Evolutionary conservation across 30 jellyfish, hydroid and myxozoan species (phyloP).

Genomic region (Chrysaora quinquecirrha): DNA sequence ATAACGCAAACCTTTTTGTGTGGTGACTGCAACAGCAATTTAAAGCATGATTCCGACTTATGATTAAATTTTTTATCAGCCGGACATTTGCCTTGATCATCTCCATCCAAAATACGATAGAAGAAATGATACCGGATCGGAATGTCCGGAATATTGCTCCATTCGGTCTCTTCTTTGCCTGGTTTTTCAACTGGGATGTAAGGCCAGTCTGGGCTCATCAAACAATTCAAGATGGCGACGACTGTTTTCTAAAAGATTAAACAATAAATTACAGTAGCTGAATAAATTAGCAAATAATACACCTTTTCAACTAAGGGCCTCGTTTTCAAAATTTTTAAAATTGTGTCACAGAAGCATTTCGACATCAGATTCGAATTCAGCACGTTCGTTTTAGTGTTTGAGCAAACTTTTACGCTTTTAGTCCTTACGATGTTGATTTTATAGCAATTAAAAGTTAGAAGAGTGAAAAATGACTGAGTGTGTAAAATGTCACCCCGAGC

Average conservation of each 20-base stretch:
- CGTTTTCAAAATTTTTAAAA: no score
- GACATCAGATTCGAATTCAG: no score
- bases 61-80: conserved; percentile 39
- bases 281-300: no score
- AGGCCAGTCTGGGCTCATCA: conserved; percentile 96
- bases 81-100: conserved; percentile 77
- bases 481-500: no score
- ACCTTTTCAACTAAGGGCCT: no score
- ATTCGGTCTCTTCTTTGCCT: conserved; percentile 70
- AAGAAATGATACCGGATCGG: conserved; percentile 88
- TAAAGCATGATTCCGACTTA: conserved; percentile 63
- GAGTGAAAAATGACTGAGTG: no score
- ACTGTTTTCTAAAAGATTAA: conserved; percentile 89
- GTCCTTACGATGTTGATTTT: no score
- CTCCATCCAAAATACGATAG: conserved; percentile 88
- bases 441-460: no score
- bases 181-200: conserved; percentile 58
- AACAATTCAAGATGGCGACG: conserved; percentile 77
- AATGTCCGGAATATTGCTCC: conserved; percentile 73
- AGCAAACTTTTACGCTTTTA: no score
- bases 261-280: no score
- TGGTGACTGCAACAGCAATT: conserved; percentile 55
- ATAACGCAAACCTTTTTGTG: conserved; percentile 58
- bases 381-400: no score
- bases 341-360: no score